Conservation (phyloP, 2,888 invertebrate species). For the Myopa tessellatipennis region DNA sequence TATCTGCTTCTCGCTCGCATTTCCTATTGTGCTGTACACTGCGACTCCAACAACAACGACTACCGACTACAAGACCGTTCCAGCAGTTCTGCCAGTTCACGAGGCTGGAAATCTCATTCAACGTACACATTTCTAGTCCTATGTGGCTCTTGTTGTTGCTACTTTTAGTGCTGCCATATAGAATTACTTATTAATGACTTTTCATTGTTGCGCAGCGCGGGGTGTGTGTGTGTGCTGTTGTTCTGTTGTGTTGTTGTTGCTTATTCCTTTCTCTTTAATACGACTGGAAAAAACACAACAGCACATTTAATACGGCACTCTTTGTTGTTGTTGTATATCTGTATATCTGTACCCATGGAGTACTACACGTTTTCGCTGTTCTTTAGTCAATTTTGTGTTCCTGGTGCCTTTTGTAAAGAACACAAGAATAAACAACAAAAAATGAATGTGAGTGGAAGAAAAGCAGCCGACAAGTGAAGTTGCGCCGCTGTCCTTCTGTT, state of each 20-base stretch:
- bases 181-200: conserved; percentile 11
- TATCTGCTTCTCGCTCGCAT: conserved; percentile 18
- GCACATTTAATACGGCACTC: background rate
- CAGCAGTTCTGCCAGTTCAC: conserved; percentile 29
- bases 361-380: too few relatives aligned
- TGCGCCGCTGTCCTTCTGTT: too few relatives aligned
- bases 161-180: conserved; percentile 38
- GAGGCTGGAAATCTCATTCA: conserved; percentile 40
- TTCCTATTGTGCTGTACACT: conserved; percentile 9
- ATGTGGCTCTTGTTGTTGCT: conserved; percentile 33
- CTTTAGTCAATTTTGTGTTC: too few relatives aligned
- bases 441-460: too few relatives aligned
- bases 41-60: background rate
- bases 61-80: background rate
- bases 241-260: background rate
- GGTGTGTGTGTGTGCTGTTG: background rate
- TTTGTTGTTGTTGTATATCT: background rate
- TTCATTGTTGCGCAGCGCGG: conserved; percentile 3
- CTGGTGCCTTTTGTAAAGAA: too few relatives aligned
- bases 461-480: too few relatives aligned
- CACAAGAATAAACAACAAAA: too few relatives aligned
- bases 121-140: conserved; percentile 39
- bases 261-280: background rate
- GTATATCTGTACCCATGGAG: too few relatives aligned
- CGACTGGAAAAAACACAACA: background rate